Conservation (phyloP, 1,140 invertebrate genomes). For the Ceratina japonica region DNA sequence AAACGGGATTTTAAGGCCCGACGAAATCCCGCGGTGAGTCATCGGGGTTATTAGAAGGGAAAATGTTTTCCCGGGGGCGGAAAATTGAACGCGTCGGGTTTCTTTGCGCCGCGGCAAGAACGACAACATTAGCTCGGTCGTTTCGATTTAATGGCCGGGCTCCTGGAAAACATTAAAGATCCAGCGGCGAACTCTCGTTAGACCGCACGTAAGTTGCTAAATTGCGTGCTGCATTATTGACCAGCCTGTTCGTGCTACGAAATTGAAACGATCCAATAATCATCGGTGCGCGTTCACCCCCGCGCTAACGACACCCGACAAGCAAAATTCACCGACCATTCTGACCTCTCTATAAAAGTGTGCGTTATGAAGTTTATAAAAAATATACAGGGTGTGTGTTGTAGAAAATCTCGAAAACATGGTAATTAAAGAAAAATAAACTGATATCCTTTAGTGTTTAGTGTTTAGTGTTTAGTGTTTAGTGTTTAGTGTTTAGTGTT, state of each 20-base stretch:
- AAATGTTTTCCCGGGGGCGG: background rate
- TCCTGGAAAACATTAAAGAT: slow-evolving; percentile 23
- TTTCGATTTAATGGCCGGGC: slow-evolving; percentile 5
- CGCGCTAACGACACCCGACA: background rate
- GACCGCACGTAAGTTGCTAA: slow-evolving; percentile 2
- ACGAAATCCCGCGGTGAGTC: too few relatives aligned
- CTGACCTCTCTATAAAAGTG: too few relatives aligned
- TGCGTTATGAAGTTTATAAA: too few relatives aligned
- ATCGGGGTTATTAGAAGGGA: background rate
- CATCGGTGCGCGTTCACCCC: background rate
- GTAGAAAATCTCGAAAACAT: too few relatives aligned
- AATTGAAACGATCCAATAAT: background rate
- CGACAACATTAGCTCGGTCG: slow-evolving; percentile 18
- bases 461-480: too few relatives aligned
- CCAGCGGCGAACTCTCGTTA: slow-evolving; percentile 9
- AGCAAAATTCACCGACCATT: background rate
- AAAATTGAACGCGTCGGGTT: background rate
- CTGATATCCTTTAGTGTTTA: too few relatives aligned
- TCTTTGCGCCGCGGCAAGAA: background rate
- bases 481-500: too few relatives aligned
- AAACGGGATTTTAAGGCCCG: too few relatives aligned
- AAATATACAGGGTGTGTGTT: too few relatives aligned
- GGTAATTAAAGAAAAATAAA: too few relatives aligned
- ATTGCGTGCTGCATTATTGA: slow-evolving; percentile 12
- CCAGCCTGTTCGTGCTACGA: background rate